phyloP scores from a whole-genome alignment of 2,113 vertebrate genomes.

The Cromileptes altivelis region DNA sequence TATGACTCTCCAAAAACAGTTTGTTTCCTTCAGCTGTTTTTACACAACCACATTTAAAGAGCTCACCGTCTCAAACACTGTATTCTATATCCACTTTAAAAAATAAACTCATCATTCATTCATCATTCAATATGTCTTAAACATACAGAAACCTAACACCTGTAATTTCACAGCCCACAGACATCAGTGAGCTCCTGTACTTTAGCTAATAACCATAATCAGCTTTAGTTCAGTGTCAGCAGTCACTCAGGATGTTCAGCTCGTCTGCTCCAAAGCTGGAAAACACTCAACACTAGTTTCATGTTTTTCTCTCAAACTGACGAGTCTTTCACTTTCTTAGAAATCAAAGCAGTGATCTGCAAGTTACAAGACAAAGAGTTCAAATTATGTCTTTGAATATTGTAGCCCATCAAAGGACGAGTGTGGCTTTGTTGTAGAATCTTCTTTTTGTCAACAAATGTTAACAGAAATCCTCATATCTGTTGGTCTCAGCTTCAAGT shows the following conservation, averaged over 20 bases:
- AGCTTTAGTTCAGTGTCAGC: conserved; percentile 50
- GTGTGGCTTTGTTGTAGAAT: too few species aligned
- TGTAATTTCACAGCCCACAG: conserved; percentile 57
- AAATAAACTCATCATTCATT: conserved; percentile 46
- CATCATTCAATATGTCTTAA: conserved; percentile 42
- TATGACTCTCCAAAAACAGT: background rate
- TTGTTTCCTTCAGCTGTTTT: conserved; percentile 14
- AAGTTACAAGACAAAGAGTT: too few species aligned
- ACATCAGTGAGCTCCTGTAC: conserved; percentile 37
- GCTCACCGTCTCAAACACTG: background rate
- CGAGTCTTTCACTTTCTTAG: too few species aligned
- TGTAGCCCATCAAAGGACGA: too few species aligned
- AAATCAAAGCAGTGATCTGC: too few species aligned
- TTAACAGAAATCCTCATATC: too few species aligned
- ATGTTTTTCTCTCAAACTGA: background rate
- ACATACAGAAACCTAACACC: conserved; percentile 58
- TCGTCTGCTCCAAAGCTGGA: conserved; percentile 14
- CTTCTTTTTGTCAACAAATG: too few species aligned
- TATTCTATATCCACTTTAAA: conserved; percentile 17
- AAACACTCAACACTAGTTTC: background rate
- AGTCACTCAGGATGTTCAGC: conserved; percentile 25
- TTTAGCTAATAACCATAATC: conserved; percentile 68
- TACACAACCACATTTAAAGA: conserved; percentile 38
- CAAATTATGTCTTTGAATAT: too few species aligned
- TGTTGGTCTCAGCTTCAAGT: too few species aligned